Base-by-base conservation (phyloP, 2,113 vertebrate species). In the Varanus salvator region DNA sequence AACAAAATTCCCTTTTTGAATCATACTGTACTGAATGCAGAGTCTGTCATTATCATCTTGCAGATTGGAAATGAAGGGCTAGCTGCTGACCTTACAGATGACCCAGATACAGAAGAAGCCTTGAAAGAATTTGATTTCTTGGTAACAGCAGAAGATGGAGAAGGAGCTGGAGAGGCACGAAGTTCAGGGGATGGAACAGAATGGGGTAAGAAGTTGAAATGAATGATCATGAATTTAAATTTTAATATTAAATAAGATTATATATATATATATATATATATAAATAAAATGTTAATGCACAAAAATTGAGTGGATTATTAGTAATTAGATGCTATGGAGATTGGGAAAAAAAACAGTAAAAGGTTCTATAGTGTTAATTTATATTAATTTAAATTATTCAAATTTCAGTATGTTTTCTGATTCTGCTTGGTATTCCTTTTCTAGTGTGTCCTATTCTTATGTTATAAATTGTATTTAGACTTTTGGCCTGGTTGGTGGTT, bases 81-180 rank as follows among this genome's bases (percentile, higher is more conserved):
- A 96, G 98, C 99, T 57, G 98, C 98, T 34, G 99, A 99, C 93
- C 97, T 98, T 94, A 97, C 98, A 89, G 99, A 99, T 91, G 98
- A 98, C 72, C 96, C 97, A 4, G 98, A 99, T 97, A 99, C 99
- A 75, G 99, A 99, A 95, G 99, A 99, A 97, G 99, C 98, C 2
- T 97, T 99, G 95, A 99, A 99, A 97, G 99, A 99, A 96, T 99
- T 99, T 97, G 99, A 99, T 97, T 99, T 99, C 96, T 97, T 99
- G 97, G 99, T 99, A 90, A 99, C 98, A 66, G 98, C 98, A 44
- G 99, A 99, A 97, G 99, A 99, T 87, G 99, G 99, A 60, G 99
- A 99, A 93, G 99, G 99, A 89, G 99, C 99, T 11, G 99, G 99
- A 29, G 99, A 99, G 95, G 99, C 99, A 68, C 97, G 99, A 90